phyloP scores from a whole-genome alignment of 2,888 invertebrate species.

The Brassicogethes aeneus region DNA sequence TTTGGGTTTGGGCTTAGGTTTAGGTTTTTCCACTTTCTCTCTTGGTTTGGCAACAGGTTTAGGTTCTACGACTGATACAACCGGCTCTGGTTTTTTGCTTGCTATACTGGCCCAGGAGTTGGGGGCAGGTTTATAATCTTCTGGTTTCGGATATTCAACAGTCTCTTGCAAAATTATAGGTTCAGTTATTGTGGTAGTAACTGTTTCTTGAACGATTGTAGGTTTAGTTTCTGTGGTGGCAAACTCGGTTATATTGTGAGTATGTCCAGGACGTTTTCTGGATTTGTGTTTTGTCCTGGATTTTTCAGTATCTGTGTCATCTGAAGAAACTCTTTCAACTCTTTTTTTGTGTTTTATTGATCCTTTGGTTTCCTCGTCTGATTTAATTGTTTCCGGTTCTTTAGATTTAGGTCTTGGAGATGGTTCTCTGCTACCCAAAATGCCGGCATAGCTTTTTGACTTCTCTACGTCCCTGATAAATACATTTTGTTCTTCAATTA shows the following conservation, averaged over 20 bases:
- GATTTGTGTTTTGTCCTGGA: background rate
- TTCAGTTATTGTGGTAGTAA: too few relatives aligned
- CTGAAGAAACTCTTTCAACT: too few relatives aligned
- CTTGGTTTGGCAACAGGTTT: background rate
- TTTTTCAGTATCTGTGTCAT: too few relatives aligned
- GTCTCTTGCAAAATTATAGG: too few relatives aligned
- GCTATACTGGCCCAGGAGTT: background rate
- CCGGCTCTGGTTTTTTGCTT: background rate
- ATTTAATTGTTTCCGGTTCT: background rate
- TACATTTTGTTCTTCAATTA: background rate
- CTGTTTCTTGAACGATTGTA: too few relatives aligned
- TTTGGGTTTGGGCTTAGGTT: too few relatives aligned
- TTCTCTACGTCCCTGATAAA: background rate
- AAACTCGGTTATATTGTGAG: too few relatives aligned
- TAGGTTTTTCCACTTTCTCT: background rate
- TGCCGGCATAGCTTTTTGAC: background rate
- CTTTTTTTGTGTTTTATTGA: background rate
- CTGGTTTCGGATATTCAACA: background rate
- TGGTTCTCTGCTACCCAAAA: constrained; percentile 2
- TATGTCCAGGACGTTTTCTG: too few relatives aligned
- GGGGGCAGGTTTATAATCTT: too few relatives aligned
- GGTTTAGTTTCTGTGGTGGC: too few relatives aligned
- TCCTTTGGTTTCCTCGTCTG: background rate
- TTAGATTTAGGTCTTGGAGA: constrained; percentile 11
- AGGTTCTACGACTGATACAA: background rate